Base-by-base conservation (phyloP, 1,140 invertebrate genomes). In the Zaprionus tsacasi region DNA sequence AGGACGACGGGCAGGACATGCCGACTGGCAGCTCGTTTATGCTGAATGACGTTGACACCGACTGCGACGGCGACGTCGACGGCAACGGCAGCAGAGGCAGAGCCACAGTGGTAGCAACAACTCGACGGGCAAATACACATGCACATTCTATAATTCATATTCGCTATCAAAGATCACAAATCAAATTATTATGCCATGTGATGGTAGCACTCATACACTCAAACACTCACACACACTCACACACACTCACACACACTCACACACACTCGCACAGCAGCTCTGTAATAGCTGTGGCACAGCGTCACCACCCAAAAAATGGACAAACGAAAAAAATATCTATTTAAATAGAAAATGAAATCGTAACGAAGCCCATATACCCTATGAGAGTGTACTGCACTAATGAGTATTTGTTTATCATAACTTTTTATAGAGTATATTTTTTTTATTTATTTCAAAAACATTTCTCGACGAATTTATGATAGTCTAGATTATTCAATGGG, bases 111-210 rank as follows among this genome's bases (percentile, higher is more conserved):
- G 2, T 43, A 59, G 33, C 25, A 12, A 48, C 21, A 55, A 55
- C 25, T 25, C 10, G 15, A 12, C 30, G 6, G 25, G 15, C 56
- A 30, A 54, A 69, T 57, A 77, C 76, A 82, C 45, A 72, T 40
- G 48, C 33, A 67, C 68, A 64, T 83, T 88, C 77, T 80, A 91
- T 91, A 91, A 83, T 88, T 91, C 82, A 91, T 89, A 68, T 82
- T 72, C 70, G 79, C 87, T 91, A 91, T 91, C 89, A 74, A 91
- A 91, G 75, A 86, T 86, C 89, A 91, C 89, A 91, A 91, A 91
- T 91, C 89, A 91, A 90, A 91, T 91, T 91, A 89, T 89, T 82
- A 89, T 77, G 79, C 78, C 79, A 80, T 91, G 81, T 91, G 81
- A 91, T 82, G 76, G 80, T 48, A 63, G 57, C 50, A 64, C 70